These are phyloP conservation scores for Dunckerocampus dactyliophorus DNA, from an alignment of 2,113 vertebrate genomes.

Conservation along the genomic window DNA sequence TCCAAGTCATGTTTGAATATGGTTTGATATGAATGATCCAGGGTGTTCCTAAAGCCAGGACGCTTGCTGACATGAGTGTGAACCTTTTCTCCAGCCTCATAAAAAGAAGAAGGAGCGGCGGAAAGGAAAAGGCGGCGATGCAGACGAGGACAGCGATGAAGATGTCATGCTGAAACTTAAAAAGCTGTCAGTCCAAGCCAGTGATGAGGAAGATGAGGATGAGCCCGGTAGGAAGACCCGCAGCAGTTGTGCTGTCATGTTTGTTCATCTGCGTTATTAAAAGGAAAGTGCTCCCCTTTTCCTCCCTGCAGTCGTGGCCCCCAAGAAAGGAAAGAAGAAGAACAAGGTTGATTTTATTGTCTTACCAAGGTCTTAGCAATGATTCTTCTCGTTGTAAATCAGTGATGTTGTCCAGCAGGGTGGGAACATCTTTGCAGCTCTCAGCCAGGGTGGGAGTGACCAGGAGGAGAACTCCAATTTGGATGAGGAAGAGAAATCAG, in stretches of 20 bases:
- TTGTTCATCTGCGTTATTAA: neutral
- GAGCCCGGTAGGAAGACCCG: slow-evolving; percentile 35
- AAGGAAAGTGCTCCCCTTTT: neutral
- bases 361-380: too few relatives aligned
- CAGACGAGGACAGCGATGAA: slow-evolving; percentile 69
- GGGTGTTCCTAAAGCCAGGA: too few relatives aligned
- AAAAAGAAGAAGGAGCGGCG: slow-evolving; percentile 82
- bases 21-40: too few relatives aligned
- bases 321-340: slow-evolving; percentile 62
- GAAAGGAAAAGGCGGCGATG: slow-evolving; percentile 75
- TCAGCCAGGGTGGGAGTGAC: slow-evolving; percentile 80
- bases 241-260: neutral
- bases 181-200: slow-evolving; percentile 79
- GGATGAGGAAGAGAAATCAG: slow-evolving; percentile 46
- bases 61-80: neutral
- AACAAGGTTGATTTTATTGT: slow-evolving; percentile 59
- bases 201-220: slow-evolving; percentile 75
- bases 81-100: slow-evolving; percentile 52
- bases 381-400: neutral
- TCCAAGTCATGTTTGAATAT: too few relatives aligned
- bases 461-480: slow-evolving; percentile 66
- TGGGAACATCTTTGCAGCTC: slow-evolving; percentile 83
- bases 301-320: slow-evolving; percentile 39
- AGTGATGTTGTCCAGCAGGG: slow-evolving; percentile 59
- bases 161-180: slow-evolving; percentile 78